Conservation (phyloP, 2,888 invertebrate genomes). For the Trissoscelio sp. region DNA sequence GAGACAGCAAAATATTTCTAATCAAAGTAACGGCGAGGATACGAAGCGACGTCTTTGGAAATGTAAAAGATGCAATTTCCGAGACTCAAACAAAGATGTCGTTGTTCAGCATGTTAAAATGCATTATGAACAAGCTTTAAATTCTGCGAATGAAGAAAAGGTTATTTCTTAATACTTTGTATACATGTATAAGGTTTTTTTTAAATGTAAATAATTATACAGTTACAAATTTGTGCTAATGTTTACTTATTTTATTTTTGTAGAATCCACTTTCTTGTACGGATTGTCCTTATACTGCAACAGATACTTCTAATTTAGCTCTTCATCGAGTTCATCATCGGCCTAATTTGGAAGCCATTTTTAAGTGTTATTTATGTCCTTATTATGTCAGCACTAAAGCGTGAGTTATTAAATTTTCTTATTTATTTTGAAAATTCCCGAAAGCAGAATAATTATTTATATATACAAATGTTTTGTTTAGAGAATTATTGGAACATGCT, state of each 20-base stretch:
- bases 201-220: neutral
- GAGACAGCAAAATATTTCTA: constrained; percentile 5
- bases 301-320: constrained; percentile 86
- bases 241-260: constrained; percentile 8
- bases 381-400: constrained; percentile 90
- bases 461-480: no score
- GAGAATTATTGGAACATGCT: constrained; percentile 80
- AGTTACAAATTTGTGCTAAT: no score
- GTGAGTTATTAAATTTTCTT: constrained; percentile 83
- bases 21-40: constrained; percentile 81
- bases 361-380: constrained; percentile 92
- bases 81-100: constrained; percentile 87
- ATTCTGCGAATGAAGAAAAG: constrained; percentile 10
- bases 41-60: constrained; percentile 92
- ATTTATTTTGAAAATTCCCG: neutral
- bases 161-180: neutral
- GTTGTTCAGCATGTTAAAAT: constrained; percentile 88
- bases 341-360: constrained; percentile 87
- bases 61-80: constrained; percentile 95
- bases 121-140: constrained; percentile 85
- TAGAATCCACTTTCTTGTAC: constrained; percentile 84
- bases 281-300: constrained; percentile 89
- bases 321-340: constrained; percentile 89
- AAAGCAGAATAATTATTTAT: no score
- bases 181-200: neutral